A percentile compares a stretch with the other conserved stretches of the same genome.
phyloP scores from a whole-genome alignment of 2,113 vertebrate genomes.

The Spea multiplicata region DNA sequence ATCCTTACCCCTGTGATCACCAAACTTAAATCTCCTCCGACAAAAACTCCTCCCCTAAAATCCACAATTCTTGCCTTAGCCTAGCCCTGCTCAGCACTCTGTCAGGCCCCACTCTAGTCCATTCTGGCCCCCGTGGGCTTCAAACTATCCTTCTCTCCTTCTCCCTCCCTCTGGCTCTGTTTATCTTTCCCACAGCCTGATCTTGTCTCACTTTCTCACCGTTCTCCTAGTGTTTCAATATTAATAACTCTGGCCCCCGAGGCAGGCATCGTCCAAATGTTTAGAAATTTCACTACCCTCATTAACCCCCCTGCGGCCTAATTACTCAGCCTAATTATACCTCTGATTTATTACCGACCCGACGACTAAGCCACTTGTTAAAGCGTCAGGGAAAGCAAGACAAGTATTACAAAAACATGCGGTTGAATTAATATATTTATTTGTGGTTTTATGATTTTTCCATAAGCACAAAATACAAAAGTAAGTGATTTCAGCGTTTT shows the following conservation, averaged over 20 bases:
- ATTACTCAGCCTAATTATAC: slow-evolving; percentile 28
- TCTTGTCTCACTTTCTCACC: background rate
- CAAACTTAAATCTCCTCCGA: too few species aligned
- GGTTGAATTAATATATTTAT: slow-evolving; percentile 1
- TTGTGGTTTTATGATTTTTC: background rate
- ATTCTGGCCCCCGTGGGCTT: too few species aligned
- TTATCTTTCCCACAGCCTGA: background rate
- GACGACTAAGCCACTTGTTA: slow-evolving; percentile 16
- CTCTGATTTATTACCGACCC: slow-evolving; percentile 16
- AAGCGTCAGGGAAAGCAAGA: slow-evolving; percentile 18
- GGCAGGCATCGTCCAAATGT: slow-evolving; percentile 21
- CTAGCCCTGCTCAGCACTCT: too few species aligned
- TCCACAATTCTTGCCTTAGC: too few species aligned
- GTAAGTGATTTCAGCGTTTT: too few species aligned
- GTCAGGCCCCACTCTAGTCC: too few species aligned
- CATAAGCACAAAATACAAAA: too few species aligned
- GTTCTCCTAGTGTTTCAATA: background rate
- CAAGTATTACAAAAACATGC: background rate
- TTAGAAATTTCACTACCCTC: background rate
- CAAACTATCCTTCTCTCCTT: too few species aligned
- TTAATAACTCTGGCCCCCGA: background rate
- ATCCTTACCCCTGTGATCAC: too few species aligned
- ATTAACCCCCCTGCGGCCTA: slow-evolving; percentile 20
- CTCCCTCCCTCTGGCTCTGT: too few species aligned
- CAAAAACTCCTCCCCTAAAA: too few species aligned